A percentile compares a stretch with the other conserved stretches of the same genome.
Evolutionary conservation across 2,113 vertebrate species (phyloP).

Genomic region (Neolamprologus cancellatus): DNA sequence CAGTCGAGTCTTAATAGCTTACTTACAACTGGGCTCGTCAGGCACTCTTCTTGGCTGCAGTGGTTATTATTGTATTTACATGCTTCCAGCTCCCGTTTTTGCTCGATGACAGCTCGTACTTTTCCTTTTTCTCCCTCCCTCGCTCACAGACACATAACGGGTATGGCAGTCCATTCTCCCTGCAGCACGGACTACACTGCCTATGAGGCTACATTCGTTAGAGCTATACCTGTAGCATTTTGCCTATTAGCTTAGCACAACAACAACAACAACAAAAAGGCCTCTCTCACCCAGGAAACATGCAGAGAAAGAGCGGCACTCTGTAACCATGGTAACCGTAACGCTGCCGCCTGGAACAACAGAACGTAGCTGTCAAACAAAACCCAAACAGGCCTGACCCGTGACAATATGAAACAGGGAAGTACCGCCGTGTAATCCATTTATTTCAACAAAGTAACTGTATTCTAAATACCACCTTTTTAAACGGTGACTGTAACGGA

Average conservation of each 20-base stretch:
- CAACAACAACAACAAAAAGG: too few relatives aligned
- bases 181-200: too few relatives aligned
- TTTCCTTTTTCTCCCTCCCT: too few relatives aligned
- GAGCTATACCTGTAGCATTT: too few relatives aligned
- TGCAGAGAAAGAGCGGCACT: fast-evolving
- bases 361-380: neutral
- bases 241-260: too few relatives aligned
- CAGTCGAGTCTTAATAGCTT: too few relatives aligned
- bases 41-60: too few relatives aligned
- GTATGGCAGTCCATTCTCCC: too few relatives aligned
- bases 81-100: fast-evolving
- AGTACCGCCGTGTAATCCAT: fast-evolving
- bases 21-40: too few relatives aligned
- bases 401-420: neutral
- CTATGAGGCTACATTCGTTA: fast-evolving
- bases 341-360: fast-evolving
- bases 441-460: neutral
- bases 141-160: fast-evolving
- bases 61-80: too few relatives aligned
- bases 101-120: fast-evolving
- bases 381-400: neutral
- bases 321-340: neutral
- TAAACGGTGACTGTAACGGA: fast-evolving
- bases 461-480: neutral
- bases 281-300: neutral